Percentiles rank a stretch among this genome's conserved stretches.
phyloP scores from a whole-genome alignment of 1,140 invertebrate genomes.

The Heliconius hermathena region DNA sequence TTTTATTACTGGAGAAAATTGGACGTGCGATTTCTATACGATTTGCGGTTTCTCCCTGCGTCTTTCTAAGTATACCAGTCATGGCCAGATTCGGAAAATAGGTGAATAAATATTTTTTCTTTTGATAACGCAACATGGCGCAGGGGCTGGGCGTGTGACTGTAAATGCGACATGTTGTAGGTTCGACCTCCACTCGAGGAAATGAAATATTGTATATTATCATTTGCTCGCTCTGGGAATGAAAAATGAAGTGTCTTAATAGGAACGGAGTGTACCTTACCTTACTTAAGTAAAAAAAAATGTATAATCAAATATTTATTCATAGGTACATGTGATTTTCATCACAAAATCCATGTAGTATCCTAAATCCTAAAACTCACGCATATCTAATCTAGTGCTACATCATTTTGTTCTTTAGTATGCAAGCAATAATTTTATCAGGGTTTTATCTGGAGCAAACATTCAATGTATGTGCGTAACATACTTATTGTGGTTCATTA shows the following conservation, averaged over 20 bases:
- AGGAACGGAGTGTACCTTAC: no score
- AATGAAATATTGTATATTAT: no score
- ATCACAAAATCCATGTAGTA: background rate
- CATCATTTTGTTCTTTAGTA: background rate
- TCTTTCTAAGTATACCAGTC: background rate
- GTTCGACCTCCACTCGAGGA: no score
- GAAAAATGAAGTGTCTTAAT: no score
- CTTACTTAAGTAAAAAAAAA: no score
- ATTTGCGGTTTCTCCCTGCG: background rate
- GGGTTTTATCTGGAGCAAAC: background rate
- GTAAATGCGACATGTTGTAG: no score
- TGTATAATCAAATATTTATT: no score
- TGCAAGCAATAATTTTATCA: background rate
- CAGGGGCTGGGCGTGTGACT: no score
- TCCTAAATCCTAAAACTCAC: background rate
- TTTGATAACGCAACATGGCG: no score
- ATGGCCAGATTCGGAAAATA: background rate
- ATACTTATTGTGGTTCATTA: no score
- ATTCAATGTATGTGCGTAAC: background rate
- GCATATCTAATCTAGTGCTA: background rate
- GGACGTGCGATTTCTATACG: constrained; percentile 4
- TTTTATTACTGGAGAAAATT: background rate
- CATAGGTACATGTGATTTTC: no score
- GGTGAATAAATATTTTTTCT: background rate
- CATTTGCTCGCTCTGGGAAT: no score